Evolutionary conservation across 2,888 invertebrate genomes (phyloP), one percentile per base, ranked within the genome.

Genomic region (Lepas anatifera): DNA sequence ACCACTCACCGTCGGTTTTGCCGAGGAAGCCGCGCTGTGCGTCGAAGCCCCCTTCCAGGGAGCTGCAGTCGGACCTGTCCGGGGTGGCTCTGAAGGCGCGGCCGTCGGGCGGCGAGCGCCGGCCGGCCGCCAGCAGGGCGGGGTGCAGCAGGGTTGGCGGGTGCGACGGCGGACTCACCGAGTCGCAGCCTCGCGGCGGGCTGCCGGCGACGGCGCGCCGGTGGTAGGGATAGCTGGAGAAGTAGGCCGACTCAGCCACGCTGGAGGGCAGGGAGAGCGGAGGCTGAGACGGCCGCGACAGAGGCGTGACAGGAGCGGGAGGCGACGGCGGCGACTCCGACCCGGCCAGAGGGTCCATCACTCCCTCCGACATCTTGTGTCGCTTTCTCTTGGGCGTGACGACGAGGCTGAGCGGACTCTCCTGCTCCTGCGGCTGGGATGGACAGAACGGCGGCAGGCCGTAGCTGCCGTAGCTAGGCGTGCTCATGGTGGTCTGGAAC

Each of bases 371-470:
- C 77, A 95, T 82, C 89, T 97, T 97, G 79, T 96, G 95, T 70
- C 97, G 86, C 83, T 95, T 96, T 85, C 95, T 96, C 82, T 95
- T 95, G 3, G 93, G 92, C 68, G 92, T 92, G 75, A 96, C 94
- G 71, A 97, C 95, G 76, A 97, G 85, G 79, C 95, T 94, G 70
- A 97, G 86, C 27, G 66, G 66, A 6, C 96, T 95, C 80, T 96
- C 95, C 80, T 92, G 92, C 80, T 94, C 93, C 79, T 94, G 94
- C 58, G 90, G 88, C 67, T 74, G 73, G 37, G 67, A 58, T 69
- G 68, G 29, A 71, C 73, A 27, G 70, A 70, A 41, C 68, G 70
- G 11, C 69, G 68, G 69, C 70, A 69, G 70, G 18, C 70, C 68
- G 69, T 70, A 70, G 68, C 71, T 71, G 22, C 72, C 64, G 72